phyloP scores from a whole-genome alignment of 2,888 invertebrate genomes.

The Xylota segnis region DNA sequence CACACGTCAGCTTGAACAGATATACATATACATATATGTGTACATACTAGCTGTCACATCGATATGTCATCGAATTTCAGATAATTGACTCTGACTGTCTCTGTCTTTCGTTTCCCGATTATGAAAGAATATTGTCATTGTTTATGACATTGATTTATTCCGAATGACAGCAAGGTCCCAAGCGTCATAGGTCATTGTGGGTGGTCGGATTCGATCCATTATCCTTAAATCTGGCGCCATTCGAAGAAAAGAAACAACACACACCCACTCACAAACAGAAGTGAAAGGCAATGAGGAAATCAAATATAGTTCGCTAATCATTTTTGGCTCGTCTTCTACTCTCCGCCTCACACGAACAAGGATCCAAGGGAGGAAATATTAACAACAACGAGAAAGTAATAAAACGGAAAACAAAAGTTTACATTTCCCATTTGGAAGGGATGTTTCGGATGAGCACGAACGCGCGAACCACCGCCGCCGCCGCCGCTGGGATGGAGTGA shows the following conservation, averaged over 20 bases:
- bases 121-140: slow-evolving; percentile 52
- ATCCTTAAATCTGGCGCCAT: slow-evolving; percentile 66
- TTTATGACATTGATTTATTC: slow-evolving; percentile 66
- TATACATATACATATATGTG: not conserved
- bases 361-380: not conserved
- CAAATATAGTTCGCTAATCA: slow-evolving; percentile 50
- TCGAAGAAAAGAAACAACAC: not conserved
- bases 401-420: slow-evolving; percentile 29
- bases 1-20: not conserved
- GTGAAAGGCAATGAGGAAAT: slow-evolving; percentile 46
- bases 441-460: not conserved
- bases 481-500: not conserved
- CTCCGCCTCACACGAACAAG: slow-evolving; percentile 8
- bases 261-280: not conserved
- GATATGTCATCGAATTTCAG: slow-evolving; percentile 24
- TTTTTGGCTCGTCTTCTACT: slow-evolving; percentile 35
- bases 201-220: slow-evolving; percentile 44
- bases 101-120: slow-evolving; percentile 13
- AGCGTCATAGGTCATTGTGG: slow-evolving; percentile 46
- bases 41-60: slow-evolving; percentile 3
- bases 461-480: too few relatives aligned
- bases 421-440: not conserved
- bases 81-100: slow-evolving; percentile 36
- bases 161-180: slow-evolving; percentile 19
- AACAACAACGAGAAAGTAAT: slow-evolving; percentile 25